A percentile compares a stretch with the other conserved stretches of the same genome.
phyloP scores from a whole-genome alignment of 2,113 vertebrate genomes.

The Pangasianodon gigas region DNA sequence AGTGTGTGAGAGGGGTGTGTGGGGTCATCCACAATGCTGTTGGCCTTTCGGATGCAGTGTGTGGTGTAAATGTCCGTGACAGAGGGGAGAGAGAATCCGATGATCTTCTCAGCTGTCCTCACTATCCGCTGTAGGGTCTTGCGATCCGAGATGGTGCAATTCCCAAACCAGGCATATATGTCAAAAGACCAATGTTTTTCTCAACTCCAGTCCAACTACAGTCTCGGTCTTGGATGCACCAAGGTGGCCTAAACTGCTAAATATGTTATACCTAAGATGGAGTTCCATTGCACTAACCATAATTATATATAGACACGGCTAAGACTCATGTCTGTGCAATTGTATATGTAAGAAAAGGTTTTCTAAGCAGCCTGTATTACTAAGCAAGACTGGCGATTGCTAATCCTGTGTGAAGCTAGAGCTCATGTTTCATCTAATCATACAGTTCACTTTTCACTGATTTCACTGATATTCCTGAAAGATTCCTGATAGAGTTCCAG shows the following conservation, averaged over 20 bases:
- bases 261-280: neutral
- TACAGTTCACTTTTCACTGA: neutral
- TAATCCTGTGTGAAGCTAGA: neutral
- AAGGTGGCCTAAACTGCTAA: neutral
- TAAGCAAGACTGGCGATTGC: neutral
- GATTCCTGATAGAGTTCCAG: neutral
- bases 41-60: no score
- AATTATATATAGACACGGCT: no score
- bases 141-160: no score
- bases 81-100: no score
- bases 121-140: no score
- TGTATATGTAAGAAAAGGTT: neutral
- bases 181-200: no score
- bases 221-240: neutral
- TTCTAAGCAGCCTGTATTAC: neutral
- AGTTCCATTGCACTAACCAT: neutral
- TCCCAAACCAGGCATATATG: no score
- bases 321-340: neutral
- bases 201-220: neutral
- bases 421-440: neutral
- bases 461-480: neutral
- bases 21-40: no score
- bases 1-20: no score
- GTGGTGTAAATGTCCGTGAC: no score
- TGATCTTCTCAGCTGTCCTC: no score